Percentiles rank a stretch among this genome's conserved stretches.
Conservation (phyloP, 1,140 invertebrate species). For the Spodoptera litura region DNA sequence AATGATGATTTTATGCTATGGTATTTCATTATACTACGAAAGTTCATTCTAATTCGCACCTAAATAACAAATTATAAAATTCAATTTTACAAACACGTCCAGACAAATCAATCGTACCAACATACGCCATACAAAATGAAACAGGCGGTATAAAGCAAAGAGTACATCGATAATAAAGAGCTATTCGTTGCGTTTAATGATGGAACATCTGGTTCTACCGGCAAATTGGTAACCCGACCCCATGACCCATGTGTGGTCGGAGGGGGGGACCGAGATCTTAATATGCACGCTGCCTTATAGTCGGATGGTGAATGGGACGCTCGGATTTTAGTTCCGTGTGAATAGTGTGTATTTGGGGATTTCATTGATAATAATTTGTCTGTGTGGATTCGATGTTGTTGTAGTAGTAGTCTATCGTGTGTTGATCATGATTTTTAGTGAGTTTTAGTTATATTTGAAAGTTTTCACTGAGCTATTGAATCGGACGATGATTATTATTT, state of each 20-base stretch:
- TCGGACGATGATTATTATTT: no score
- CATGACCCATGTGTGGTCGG: constrained; percentile 31
- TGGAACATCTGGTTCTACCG: constrained; percentile 35
- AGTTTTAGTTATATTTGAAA: no score
- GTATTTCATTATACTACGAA: no score
- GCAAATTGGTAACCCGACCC: constrained; percentile 52
- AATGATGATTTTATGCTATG: no score
- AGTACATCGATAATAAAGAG: constrained; percentile 35
- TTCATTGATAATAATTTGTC: no score
- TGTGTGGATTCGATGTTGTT: no score
- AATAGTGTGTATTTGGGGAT: neutral
- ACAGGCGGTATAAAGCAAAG: constrained; percentile 25
- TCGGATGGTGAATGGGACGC: constrained; percentile 5
- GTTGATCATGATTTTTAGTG: no score
- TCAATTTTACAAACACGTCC: neutral
- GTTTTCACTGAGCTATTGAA: no score
- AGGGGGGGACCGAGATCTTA: constrained; percentile 21
- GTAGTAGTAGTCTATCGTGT: no score
- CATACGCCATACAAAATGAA: neutral
- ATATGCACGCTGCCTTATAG: constrained; percentile 9
- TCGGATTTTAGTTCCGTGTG: neutral
- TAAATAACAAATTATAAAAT: neutral
- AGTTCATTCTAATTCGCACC: no score
- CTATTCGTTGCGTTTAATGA: constrained; percentile 36
- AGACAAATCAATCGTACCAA: neutral